These are phyloP conservation scores for Diplodus puntazzo DNA, from an alignment of 2,797 vertebrate species.

Conservation along the genomic window DNA sequence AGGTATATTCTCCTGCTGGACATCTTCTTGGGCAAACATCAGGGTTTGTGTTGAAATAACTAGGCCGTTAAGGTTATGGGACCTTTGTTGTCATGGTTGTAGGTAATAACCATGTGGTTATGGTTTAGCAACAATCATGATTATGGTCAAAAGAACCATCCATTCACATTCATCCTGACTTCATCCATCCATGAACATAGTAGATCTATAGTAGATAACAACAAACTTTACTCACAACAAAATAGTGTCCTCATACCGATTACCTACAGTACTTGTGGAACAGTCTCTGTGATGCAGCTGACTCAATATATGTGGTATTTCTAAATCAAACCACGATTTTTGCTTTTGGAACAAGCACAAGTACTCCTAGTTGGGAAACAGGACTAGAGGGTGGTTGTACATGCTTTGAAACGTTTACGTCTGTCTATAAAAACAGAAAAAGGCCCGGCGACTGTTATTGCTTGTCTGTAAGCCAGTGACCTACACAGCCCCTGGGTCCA, in stretches of 20 bases:
- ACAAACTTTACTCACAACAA: neutral
- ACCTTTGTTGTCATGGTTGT: neutral
- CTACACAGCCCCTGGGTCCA: slow-evolving; percentile 44
- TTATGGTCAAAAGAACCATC: neutral
- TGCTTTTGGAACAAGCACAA: neutral
- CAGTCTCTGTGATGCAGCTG: neutral
- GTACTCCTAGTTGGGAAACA: neutral
- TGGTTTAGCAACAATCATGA: neutral
- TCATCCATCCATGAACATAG: neutral
- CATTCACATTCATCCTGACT: neutral
- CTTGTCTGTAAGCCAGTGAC: slow-evolving; percentile 30
- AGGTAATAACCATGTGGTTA: neutral
- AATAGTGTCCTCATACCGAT: neutral
- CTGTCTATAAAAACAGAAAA: slow-evolving; percentile 34
- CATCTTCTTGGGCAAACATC: neutral
- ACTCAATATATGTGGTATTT: neutral
- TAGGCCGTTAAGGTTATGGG: neutral
- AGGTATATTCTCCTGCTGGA: neutral
- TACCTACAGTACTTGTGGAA: neutral
- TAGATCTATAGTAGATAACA: neutral
- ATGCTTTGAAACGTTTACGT: slow-evolving; percentile 14
- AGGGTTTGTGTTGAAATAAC: neutral
- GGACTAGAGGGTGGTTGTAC: neutral
- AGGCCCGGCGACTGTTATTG: slow-evolving; percentile 10
- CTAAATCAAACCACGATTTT: neutral